phyloP scores from a whole-genome alignment of 35 echinoderm and acorn worm species.

The Eucidaris tribuloides region DNA sequence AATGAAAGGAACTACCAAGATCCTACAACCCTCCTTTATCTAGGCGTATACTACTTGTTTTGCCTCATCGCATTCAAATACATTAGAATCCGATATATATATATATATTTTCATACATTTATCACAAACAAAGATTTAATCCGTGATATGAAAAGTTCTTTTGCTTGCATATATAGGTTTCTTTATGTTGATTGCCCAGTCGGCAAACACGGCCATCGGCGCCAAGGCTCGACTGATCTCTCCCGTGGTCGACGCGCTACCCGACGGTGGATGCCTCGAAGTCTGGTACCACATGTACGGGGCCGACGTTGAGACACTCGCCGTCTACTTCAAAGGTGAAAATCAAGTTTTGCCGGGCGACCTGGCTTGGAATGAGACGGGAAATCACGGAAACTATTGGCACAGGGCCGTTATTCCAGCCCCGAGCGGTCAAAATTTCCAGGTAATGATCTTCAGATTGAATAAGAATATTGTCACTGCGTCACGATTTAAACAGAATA shows the following conservation, averaged over 20 bases:
- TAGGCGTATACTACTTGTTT: no score
- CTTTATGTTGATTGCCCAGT: constrained; percentile 28
- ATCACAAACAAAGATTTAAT: no score
- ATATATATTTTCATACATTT: no score
- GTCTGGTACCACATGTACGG: constrained; percentile 97
- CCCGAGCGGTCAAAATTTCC: background rate
- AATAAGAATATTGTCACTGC: no score
- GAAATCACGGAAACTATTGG: constrained; percentile 73
- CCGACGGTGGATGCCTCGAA: constrained; percentile 36
- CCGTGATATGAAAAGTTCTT: no score
- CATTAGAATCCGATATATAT: no score
- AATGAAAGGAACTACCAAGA: no score
- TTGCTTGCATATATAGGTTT: no score
- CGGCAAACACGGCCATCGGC: background rate
- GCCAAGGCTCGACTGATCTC: constrained; percentile 54
- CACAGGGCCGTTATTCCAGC: constrained; percentile 58
- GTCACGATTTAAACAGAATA: no score
- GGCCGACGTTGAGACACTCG: constrained; percentile 56
- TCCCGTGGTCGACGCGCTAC: constrained; percentile 2
- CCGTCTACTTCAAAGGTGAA: constrained; percentile 56
- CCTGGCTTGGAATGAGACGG: constrained; percentile 37
- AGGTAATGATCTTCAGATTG: background rate
- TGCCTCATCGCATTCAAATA: no score
- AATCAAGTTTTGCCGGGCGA: background rate
- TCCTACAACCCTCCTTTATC: no score